A percentile compares a stretch with the other conserved stretches of the same genome.
phyloP scores from a whole-genome alignment of 2,888 invertebrate species.

The Bruchidius siliquastri region DNA sequence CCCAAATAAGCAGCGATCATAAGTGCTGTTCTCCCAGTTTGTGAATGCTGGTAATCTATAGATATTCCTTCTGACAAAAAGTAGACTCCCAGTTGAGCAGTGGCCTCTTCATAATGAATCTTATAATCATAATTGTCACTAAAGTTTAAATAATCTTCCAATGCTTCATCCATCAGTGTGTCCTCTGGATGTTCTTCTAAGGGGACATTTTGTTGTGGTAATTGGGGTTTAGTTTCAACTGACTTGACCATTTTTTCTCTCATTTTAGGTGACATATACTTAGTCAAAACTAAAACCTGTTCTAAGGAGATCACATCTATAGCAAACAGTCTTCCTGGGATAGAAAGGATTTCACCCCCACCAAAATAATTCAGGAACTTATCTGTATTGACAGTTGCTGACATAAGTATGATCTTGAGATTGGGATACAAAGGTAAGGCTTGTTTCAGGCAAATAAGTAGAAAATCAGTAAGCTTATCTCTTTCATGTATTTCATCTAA shows the following conservation, averaged over 20 bases:
- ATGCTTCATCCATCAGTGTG: conserved; percentile 20
- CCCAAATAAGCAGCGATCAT: conserved; percentile 77
- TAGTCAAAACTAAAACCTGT: conserved; percentile 64
- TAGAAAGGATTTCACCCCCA: conserved; percentile 68
- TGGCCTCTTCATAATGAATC: conserved; percentile 27
- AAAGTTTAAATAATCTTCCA: conserved; percentile 46
- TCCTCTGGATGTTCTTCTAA: neutral
- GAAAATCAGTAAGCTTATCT: conserved; percentile 88
- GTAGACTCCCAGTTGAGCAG: conserved; percentile 60
- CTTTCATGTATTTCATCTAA: conserved; percentile 96
- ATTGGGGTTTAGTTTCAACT: conserved; percentile 39
- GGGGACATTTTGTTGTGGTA: neutral
- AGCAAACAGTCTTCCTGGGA: conserved; percentile 71
- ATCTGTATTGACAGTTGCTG: conserved; percentile 83
- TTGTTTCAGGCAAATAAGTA: conserved; percentile 79
- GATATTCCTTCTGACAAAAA: conserved; percentile 74
- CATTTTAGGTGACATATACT: conserved; percentile 46
- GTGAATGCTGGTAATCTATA: conserved; percentile 66
- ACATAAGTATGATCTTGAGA: conserved; percentile 86
- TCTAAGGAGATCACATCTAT: conserved; percentile 77
- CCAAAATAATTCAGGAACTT: conserved; percentile 82
- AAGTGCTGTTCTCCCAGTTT: conserved; percentile 63
- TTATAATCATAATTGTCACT: conserved; percentile 27
- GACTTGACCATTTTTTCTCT: conserved; percentile 9
- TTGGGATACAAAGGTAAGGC: conserved; percentile 64